Percentiles rank a stretch among this genome's conserved stretches.
Conservation (phyloP, 1,140 invertebrate species). For the Maniola jurtina region DNA sequence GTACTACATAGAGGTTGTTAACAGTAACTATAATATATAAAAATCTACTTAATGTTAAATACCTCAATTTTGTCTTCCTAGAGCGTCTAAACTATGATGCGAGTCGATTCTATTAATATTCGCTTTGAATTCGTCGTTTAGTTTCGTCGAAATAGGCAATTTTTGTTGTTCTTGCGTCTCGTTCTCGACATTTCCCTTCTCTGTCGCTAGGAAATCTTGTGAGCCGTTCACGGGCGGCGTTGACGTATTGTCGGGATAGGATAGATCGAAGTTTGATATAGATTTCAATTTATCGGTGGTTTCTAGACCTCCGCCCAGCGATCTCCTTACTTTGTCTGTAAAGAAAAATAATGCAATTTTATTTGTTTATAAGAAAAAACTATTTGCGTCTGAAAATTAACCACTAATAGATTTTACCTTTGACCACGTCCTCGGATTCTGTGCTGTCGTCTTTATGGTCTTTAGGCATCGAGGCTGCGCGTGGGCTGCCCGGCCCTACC, state of each 20-base stretch:
- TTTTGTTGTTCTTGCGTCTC: constrained; percentile 30
- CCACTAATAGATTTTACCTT: constrained; percentile 37
- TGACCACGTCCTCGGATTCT: constrained; percentile 8
- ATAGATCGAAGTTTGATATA: constrained; percentile 58
- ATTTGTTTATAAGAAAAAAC: constrained; percentile 8
- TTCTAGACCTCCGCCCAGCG: constrained; percentile 54
- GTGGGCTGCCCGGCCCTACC: constrained; percentile 31
- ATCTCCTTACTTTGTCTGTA: constrained; percentile 50
- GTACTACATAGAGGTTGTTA: too few species aligned
- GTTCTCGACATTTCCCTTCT: constrained; percentile 41
- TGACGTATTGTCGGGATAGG: constrained; percentile 40
- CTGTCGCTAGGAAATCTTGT: constrained; percentile 58
- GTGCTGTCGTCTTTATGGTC: constrained; percentile 50
- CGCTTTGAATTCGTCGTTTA: constrained; percentile 66
- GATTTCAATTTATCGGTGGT: constrained; percentile 45
- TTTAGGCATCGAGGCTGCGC: constrained; percentile 56
- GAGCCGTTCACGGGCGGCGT: constrained; percentile 51
- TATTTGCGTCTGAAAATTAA: too few species aligned
- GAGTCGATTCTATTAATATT: constrained; percentile 77
- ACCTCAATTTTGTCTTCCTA: constrained; percentile 37
- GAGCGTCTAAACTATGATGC: constrained; percentile 65
- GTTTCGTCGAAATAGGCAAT: constrained; percentile 26
- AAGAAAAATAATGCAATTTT: constrained; percentile 14
- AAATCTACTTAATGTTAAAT: background rate
- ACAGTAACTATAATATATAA: too few species aligned